Percentiles rank a stretch among this genome's conserved stretches.
phyloP scores from a whole-genome alignment of 2,113 vertebrate genomes.

The Henicopernis longicauda region DNA sequence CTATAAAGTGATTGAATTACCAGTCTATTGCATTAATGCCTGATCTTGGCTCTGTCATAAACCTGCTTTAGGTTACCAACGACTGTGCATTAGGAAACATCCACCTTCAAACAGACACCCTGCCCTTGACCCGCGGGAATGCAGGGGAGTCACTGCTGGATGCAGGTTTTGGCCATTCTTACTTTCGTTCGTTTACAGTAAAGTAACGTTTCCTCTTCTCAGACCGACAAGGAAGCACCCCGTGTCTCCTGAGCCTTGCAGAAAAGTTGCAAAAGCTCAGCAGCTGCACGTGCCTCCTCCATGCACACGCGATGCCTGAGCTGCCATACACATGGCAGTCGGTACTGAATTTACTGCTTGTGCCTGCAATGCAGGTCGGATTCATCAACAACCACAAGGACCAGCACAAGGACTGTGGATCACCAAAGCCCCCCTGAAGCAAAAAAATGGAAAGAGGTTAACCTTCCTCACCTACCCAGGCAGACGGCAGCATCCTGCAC shows the following conservation, averaged over 20 bases:
- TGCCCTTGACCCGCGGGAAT: conserved; percentile 74
- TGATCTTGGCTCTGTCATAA: conserved; percentile 73
- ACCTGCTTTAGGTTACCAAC: conserved; percentile 64
- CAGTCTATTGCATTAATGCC: conserved; percentile 91
- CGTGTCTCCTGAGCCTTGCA: not conserved
- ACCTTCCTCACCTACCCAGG: not conserved
- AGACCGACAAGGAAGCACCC: not conserved
- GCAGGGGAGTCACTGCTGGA: not conserved
- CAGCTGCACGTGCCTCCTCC: not conserved
- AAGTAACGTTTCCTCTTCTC: not conserved
- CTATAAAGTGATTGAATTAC: conserved; percentile 97
- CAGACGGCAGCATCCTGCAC: not conserved
- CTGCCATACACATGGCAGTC: rapidly evolving
- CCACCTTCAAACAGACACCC: conserved; percentile 76
- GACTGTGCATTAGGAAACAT: conserved; percentile 63
- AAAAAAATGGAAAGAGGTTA: not conserved
- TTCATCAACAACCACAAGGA: not conserved
- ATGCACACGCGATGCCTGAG: rapidly evolving
- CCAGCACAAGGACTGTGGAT: no score
- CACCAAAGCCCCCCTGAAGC: rapidly evolving
- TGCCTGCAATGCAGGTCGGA: not conserved
- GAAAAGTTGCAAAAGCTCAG: not conserved
- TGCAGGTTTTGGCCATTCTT: not conserved
- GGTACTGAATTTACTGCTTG: not conserved
- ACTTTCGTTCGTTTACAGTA: not conserved